These are phyloP conservation scores for Troides aeacus DNA, from an alignment of 2,888 invertebrate genomes.

Conservation along the genomic window DNA sequence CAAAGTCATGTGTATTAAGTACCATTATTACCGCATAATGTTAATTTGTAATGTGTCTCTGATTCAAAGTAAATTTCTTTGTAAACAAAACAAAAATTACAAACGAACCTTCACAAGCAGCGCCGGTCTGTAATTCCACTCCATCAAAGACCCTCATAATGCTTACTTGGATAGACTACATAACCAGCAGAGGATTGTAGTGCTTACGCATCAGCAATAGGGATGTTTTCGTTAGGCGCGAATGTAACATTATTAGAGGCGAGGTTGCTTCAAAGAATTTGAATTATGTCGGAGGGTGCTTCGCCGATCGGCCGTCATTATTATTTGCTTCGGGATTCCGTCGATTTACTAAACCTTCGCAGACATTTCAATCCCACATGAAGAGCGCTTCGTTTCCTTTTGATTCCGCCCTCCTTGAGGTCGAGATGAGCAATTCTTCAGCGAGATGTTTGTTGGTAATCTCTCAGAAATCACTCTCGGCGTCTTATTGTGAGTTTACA, in stretches of 20 bases:
- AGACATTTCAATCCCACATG: constrained; percentile 29
- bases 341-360: constrained; percentile 29
- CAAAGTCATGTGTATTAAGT: too few relatives aligned
- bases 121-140: constrained; percentile 27
- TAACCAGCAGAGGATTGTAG: constrained; percentile 9
- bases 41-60: too few relatives aligned
- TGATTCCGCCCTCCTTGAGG: constrained; percentile 25
- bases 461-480: constrained; percentile 21
- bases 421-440: constrained; percentile 28
- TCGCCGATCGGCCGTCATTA: constrained; percentile 29
- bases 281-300: constrained; percentile 30
- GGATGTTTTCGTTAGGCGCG: constrained; percentile 10
- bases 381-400: constrained; percentile 27
- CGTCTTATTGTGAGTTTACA: constrained; percentile 7
- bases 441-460: constrained; percentile 26
- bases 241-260: constrained; percentile 27
- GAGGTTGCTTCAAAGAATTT: constrained; percentile 28
- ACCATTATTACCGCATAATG: too few relatives aligned
- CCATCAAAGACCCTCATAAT: constrained; percentile 24
- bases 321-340: constrained; percentile 28
- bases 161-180: constrained; percentile 23
- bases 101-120: constrained; percentile 4
- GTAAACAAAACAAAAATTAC: constrained; percentile 23
- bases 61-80: background rate
- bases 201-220: constrained; percentile 16